Evolutionary conservation across 2,797 vertebrate genomes (phyloP), one percentile per base, ranked within the genome.

Genomic region (Amblyopsis hoosieri): DNA sequence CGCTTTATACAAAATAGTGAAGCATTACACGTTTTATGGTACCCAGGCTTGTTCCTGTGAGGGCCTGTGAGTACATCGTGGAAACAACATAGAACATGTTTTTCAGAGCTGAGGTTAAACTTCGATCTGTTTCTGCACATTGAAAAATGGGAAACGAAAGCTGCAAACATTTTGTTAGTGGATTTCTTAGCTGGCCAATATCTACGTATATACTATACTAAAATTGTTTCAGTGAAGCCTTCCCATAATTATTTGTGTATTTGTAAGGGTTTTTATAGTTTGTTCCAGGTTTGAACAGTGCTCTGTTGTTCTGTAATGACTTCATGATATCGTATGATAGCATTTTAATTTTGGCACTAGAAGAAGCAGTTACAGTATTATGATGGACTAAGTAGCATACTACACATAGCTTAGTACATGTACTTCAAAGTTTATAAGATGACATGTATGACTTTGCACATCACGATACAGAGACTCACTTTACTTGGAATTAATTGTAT

Each of bases 1-100:
- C 68, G 29, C 64, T 60, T 62, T 75, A 72, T 74, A 70, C 70
- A 78, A 55, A 78, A 84, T 42, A 71, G 70, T 66, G 60, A 78
- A 64, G 60, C 75, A 45, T 72, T 51, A 72, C 79, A 84, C 78
- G 85, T 86, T 80, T 75, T 65, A 52, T 7, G 57, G 58, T 31
- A 47, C 67, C 68, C 62, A 50, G 55, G 29, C 63, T 74, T 46
- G 15, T n/a, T 14, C 12, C 56, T 23, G 17, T 51, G 14, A 17
- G 14, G 29, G 19, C 9, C 6, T 14, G 7, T 2, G 31, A 55
- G 54, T 3, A 13, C 54, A 33, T 29, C 8, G 13, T n/a, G 66
- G 51, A 76, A 48, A 72, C 29, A 69, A 54, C 64, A 72, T 66
- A 64, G 66, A 76, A 76, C 69, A 69, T 62, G 46, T 53, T 45